Base-by-base conservation (phyloP, 2,113 vertebrate genomes). In the Apodemus speciosus region DNA sequence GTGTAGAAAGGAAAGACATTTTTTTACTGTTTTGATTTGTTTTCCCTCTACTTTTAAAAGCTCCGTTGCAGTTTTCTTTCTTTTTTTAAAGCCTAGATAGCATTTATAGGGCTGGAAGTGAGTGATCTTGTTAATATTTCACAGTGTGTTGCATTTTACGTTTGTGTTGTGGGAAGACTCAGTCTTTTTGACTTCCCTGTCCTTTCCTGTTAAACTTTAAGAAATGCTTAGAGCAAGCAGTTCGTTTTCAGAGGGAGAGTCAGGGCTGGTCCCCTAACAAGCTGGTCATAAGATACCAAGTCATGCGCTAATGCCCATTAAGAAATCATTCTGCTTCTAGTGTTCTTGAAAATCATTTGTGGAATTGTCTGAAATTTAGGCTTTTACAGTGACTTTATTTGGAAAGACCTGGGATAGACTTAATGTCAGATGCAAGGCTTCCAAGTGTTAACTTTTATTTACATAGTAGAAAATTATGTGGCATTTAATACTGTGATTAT, bases 241-340 rank as follows among this genome's bases (percentile, higher is more conserved):
- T 95, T 95, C 79, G 88, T 62, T 90, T 88, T 69, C 15, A 92
- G 56, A 96, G 60, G 9, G 80, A 79, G 85, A 85, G 30, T 53
- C 25, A 18, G 91, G 88, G 80, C 68, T 75, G 64, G 0, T 0
- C 2, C 76, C 46, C 93, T 81, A 95, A 91, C 40, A 91, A 88
- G 40, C 38, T 90, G 91, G 91, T 98, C 96, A 97, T 93, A 53
- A 93, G 94, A 97, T 97, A 46, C 9, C 60, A 71, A 64, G 30
- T 95, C 58, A 77, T 93, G 88, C 94, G 95, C 75, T 5, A 1
- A 15, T 86, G 27, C 9, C n/a, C 94, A 27, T 51, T 69, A 88
- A 96, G 92, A 95, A 96, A 96, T 89, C 69, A 49, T 53, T 20
- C 0, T 84, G 77, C 46, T 27, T 46, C 20, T 85, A 71, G 27